Percentiles rank a stretch among this genome's conserved stretches.
These are phyloP conservation scores for Atta cephalotes DNA, from an alignment of 1,140 invertebrate species.

Conservation along the genomic window DNA sequence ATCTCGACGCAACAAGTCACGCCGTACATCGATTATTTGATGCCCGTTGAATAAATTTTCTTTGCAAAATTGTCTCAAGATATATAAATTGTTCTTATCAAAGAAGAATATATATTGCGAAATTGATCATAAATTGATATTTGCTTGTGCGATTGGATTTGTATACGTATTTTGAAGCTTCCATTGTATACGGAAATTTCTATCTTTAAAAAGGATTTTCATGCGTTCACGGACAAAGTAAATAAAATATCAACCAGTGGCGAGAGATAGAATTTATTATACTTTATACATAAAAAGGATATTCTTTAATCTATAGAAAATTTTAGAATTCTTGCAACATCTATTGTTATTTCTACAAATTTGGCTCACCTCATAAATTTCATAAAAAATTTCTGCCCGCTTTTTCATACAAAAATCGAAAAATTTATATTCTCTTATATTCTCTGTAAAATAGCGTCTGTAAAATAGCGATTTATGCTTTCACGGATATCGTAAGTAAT, in stretches of 20 bases:
- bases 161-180: neutral
- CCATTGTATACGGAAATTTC: neutral
- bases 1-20: slow-evolving; percentile 51
- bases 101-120: neutral
- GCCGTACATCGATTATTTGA: neutral
- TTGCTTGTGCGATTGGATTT: neutral
- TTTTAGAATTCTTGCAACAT: neutral
- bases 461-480: slow-evolving; percentile 15
- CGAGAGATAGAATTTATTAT: slow-evolving; percentile 41
- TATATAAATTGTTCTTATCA: neutral
- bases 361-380: slow-evolving; percentile 45
- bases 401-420: slow-evolving; percentile 3
- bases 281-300: slow-evolving; percentile 19
- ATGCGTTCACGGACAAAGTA: neutral
- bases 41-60: slow-evolving; percentile 34
- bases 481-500: slow-evolving; percentile 16
- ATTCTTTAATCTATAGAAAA: neutral
- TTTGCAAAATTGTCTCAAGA: slow-evolving; percentile 13
- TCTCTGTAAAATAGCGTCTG: neutral
- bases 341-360: slow-evolving; percentile 34
- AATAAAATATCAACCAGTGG: slow-evolving; percentile 18
- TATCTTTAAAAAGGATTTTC: slow-evolving; percentile 32
- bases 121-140: slow-evolving; percentile 36
- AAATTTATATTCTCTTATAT: slow-evolving; percentile 26
- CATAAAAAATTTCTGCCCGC: neutral